A percentile compares a stretch with the other conserved stretches of the same genome.
Evolutionary conservation across 2,888 invertebrate genomes (phyloP).

Genomic region (Peribatodes rhomboidaria): DNA sequence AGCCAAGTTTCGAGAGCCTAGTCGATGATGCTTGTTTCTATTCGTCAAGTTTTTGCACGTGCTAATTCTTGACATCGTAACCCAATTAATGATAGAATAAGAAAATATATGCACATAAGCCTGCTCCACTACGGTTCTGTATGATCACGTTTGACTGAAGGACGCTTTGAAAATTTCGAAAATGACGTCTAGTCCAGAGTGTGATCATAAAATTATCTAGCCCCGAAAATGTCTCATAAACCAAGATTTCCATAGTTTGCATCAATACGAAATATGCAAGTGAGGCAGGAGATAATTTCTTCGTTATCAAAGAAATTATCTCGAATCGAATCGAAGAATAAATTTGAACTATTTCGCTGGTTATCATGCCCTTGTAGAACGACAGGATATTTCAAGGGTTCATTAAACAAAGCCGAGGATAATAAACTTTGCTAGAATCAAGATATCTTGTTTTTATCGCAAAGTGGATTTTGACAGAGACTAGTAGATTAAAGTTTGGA

Average conservation of each 20-base stretch:
- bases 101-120: constrained; percentile 17
- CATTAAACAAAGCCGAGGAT: too few relatives aligned
- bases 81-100: constrained; percentile 53
- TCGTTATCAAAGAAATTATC: too few relatives aligned
- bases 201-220: too few relatives aligned
- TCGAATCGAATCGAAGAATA: too few relatives aligned
- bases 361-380: too few relatives aligned
- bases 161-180: background rate
- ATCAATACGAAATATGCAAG: too few relatives aligned
- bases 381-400: too few relatives aligned
- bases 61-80: constrained; percentile 55
- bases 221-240: too few relatives aligned
- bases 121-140: background rate
- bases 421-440: too few relatives aligned
- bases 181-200: background rate
- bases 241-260: too few relatives aligned
- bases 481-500: background rate
- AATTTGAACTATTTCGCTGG: too few relatives aligned
- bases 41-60: constrained; percentile 43
- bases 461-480: background rate
- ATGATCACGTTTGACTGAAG: background rate
- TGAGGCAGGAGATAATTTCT: too few relatives aligned
- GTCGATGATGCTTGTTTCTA: constrained; percentile 53
- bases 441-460: background rate
- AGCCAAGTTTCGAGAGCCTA: constrained; percentile 50